These are phyloP conservation scores for Micoletzkya japonica DNA, from an alignment of 2,888 invertebrate species.

Conservation along the genomic window DNA sequence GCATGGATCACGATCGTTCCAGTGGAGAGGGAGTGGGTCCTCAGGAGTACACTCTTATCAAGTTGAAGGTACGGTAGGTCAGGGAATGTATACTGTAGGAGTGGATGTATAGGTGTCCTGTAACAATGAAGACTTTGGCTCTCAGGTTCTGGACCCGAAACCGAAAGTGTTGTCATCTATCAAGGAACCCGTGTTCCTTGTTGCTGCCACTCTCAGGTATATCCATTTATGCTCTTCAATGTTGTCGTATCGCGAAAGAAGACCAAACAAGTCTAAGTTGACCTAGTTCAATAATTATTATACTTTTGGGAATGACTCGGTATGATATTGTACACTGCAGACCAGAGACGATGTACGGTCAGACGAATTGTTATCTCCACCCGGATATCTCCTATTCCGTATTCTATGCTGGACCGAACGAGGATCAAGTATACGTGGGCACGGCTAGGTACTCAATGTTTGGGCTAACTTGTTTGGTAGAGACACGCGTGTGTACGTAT, in stretches of 20 bases:
- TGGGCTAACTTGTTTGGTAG: background rate
- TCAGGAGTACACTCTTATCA: conserved; percentile 94
- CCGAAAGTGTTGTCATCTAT: conserved; percentile 71
- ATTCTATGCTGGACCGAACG: conserved; percentile 73
- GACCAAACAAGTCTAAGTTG: background rate
- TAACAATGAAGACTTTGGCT: background rate
- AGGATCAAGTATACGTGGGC: conserved; percentile 79
- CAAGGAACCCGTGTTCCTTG: conserved; percentile 74
- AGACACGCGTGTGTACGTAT: background rate
- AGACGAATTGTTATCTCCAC: conserved; percentile 97
- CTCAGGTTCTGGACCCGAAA: conserved; percentile 71
- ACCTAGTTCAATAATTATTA: background rate
- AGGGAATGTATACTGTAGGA: background rate
- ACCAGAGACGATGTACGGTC: conserved; percentile 99
- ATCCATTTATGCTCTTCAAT: background rate
- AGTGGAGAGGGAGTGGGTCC: conserved; percentile 95
- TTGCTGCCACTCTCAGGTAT: conserved; percentile 88
- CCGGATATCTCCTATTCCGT: conserved; percentile 86
- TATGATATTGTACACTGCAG: background rate
- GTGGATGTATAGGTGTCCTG: background rate
- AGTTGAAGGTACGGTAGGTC: conserved; percentile 76
- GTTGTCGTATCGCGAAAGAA: background rate
- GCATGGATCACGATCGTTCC: conserved; percentile 98
- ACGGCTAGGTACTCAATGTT: conserved; percentile 68
- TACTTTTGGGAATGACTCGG: background rate